Base-by-base conservation (phyloP, 2,888 invertebrate genomes). In the Branchellion lobata region DNA sequence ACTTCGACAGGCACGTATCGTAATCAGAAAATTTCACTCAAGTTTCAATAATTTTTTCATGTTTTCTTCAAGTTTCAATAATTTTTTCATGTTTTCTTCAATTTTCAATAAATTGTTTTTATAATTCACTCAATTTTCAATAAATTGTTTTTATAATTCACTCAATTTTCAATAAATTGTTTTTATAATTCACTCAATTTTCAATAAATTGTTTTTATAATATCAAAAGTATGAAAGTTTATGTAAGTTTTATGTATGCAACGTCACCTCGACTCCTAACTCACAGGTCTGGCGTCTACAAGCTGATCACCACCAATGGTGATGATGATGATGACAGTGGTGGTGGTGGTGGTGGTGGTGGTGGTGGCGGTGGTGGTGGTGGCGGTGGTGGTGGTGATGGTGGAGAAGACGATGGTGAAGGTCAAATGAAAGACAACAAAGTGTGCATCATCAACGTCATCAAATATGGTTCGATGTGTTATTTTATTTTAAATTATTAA, bases 391-490 rank as follows among this genome's bases (percentile, higher is more conserved):
- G 65, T 24, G 65, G 65, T 65, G 65, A 77, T 51, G 57, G 21
- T 57, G 24, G 14, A 8, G 40, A 40, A 8, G 40, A 14, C 8
- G 40, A 40, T 8, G 14, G 14, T 8, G 40, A 40, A 40, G 14
- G 14, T 71, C 85, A 87, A 82, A 87, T 87, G 51, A 86, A 87
- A 51, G 86, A 86, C 31, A 87, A 86, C 2, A 85, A 83, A 82
- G 85, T 84, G 33, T 85, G 87, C 79, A 84, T 84, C 21, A 81
- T 88, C 40, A 82, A 83, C 47, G 86, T 88, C 75, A 81, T 86
- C 68, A 82, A 84, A 74, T 81, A 84, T 73, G 85, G 86, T 86
- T 82, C 53, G 81, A 73, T n/a, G 11, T 51, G 40, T 40, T n/a
- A 40, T 14, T 14, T 40, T 40, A 14, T 40, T 40, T 40, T 8